Base-by-base conservation (phyloP, 2,888 invertebrate genomes). In the Epicampocera succincta region DNA sequence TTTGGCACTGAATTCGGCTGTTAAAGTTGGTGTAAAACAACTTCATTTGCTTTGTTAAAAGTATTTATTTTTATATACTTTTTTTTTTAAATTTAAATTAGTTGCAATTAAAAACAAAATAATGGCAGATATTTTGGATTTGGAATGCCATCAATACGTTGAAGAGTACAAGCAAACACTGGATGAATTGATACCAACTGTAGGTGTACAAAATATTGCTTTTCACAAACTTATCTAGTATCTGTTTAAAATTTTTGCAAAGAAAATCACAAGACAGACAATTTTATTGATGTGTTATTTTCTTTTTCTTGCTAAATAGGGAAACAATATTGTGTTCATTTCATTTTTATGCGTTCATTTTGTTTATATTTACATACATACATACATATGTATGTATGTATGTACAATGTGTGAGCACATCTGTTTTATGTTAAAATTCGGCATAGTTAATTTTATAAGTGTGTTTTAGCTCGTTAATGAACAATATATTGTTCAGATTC, bases 61-160 rank as follows among this genome's bases (percentile, higher is more conserved):
- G n/a, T n/a, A 2, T 13, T n/a, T 54, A 17, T 29, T 29, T 52
- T 38, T 33, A 21, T 25, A 44, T 58, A 29, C 9, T 15, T 17
- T 48, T 15, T 44, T 44, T 44, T 44, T n/a, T 15, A 3, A 40
- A 12, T 38, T 56, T 15, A 12, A 40, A n/a, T 44, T 56, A 11
- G 9, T 61, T 48, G 21, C 13, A 72, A 9, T 52, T 54, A 33
- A 33, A 61, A 61, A 65, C 38, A 42, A 77, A 78, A 71, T 19
- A 61, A 90, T 90, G 90, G 85, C 88, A 15, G 91, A 90, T 84
- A 89, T 90, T 84, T 80, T 87, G 83, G 86, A 87, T 82, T 58
- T 90, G 52, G 87, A 88, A 63, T 88, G 89, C 25, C 87, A 89
- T 84, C 84, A 89, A 72, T 84, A 87, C 60, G 80, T 87, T 54